These are phyloP conservation scores for Lineus longissimus DNA, from an alignment of 1,140 invertebrate species.

Conservation along the genomic window DNA sequence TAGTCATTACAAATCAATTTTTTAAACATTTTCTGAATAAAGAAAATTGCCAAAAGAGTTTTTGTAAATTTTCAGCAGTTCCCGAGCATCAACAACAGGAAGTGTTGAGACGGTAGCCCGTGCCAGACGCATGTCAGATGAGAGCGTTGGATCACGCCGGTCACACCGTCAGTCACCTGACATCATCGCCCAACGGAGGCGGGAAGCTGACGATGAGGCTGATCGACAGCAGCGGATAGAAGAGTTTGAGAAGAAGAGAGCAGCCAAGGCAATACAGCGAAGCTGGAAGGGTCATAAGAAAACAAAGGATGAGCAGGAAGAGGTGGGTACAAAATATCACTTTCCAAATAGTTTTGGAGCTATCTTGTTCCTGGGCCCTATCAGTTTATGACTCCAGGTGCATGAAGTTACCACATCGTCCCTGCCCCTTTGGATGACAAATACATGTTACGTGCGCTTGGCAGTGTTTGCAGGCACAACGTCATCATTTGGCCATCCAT, in stretches of 20 bases:
- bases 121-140: constrained; percentile 11
- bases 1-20: no score
- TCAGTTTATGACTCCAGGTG: no score
- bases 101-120: background rate
- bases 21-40: no score
- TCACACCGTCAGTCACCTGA: background rate
- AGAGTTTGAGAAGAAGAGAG: constrained; percentile 24
- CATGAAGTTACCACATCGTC: no score
- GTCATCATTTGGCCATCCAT: no score
- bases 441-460: no score
- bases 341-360: background rate
- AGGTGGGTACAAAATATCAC: no score
- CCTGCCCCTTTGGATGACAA: no score
- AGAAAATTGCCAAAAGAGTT: no score
- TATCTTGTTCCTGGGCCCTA: background rate
- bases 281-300: constrained; percentile 22
- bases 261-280: constrained; percentile 30
- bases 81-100: background rate
- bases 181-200: constrained; percentile 6
- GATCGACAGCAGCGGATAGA: constrained; percentile 14
- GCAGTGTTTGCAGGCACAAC: no score
- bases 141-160: background rate
- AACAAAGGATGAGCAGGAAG: constrained; percentile 8
- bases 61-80: background rate
- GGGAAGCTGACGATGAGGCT: constrained; percentile 1